Conservation (phyloP, 1,140 invertebrate species). For the Ips nitidus region DNA sequence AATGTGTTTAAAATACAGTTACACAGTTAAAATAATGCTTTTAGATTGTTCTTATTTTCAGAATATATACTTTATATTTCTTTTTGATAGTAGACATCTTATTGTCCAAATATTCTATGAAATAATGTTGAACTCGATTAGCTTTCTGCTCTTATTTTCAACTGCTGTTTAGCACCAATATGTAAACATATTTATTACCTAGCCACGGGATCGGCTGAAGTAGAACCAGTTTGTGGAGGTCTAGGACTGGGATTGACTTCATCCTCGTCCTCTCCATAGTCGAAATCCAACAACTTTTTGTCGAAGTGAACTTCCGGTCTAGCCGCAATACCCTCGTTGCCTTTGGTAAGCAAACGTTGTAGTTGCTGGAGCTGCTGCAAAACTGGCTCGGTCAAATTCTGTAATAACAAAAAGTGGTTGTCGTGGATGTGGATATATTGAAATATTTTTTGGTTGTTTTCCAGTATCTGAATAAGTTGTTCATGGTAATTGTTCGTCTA, state of each 20-base stretch:
- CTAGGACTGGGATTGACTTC: slow-evolving; percentile 51
- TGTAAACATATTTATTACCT: slow-evolving; percentile 32
- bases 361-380: slow-evolving; percentile 62
- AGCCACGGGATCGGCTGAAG: slow-evolving; percentile 40
- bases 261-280: slow-evolving; percentile 79
- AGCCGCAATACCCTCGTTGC: slow-evolving; percentile 51
- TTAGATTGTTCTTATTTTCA: background rate
- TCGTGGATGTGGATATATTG: background rate
- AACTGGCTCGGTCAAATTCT: slow-evolving; percentile 50
- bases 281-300: slow-evolving; percentile 80
- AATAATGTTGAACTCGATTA: no score
- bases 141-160: no score
- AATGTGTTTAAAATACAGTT: no score
- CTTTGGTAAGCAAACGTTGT: slow-evolving; percentile 60
- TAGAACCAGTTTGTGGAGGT: slow-evolving; percentile 20
- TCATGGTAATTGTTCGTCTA: background rate
- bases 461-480: slow-evolving; percentile 22
- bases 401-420: slow-evolving; percentile 26
- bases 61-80: background rate
- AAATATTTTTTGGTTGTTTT: background rate
- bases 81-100: no score
- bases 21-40: no score
- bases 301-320: slow-evolving; percentile 62
- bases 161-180: no score
- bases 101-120: no score